phyloP scores from a whole-genome alignment of 64 coral and sea anemone species.

The Orbicella faveolata region DNA sequence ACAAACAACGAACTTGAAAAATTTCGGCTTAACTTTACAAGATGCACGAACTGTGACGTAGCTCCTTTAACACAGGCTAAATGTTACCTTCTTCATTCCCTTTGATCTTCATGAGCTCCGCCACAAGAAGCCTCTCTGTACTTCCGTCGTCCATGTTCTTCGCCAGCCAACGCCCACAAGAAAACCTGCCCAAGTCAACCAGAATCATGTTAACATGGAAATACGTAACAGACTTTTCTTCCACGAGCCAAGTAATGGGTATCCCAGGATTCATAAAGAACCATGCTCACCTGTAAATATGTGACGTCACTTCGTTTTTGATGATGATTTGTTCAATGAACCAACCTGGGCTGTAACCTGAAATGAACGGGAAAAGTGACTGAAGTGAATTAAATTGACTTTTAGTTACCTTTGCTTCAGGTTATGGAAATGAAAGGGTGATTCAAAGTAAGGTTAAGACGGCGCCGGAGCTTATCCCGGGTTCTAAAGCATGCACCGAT shows the following conservation, averaged over 20 bases:
- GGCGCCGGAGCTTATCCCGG: too few relatives aligned
- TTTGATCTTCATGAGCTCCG: constrained; percentile 57
- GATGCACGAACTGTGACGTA: too few relatives aligned
- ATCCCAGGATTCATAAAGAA: background rate
- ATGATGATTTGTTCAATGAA: constrained; percentile 90
- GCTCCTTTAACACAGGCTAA: background rate
- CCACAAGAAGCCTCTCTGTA: constrained; percentile 76
- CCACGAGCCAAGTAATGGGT: background rate
- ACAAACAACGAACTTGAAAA: too few relatives aligned
- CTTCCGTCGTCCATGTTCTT: constrained; percentile 79
- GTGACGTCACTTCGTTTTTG: constrained; percentile 91
- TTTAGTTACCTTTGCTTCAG: background rate
- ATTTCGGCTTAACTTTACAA: too few relatives aligned
- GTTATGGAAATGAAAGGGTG: too few relatives aligned
- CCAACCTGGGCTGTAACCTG: constrained; percentile 73
- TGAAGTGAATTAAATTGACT: background rate
- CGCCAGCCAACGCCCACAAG: constrained; percentile 67
- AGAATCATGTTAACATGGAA: background rate
- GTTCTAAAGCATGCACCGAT: too few relatives aligned
- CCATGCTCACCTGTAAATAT: constrained; percentile 81
- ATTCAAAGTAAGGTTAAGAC: too few relatives aligned
- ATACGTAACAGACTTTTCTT: background rate
- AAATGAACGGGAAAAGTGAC: background rate
- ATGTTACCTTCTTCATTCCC: constrained; percentile 43
- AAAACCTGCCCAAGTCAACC: constrained; percentile 34